These are phyloP conservation scores for Littorina saxatilis DNA, from an alignment of 1,140 invertebrate genomes.

Conservation along the genomic window DNA sequence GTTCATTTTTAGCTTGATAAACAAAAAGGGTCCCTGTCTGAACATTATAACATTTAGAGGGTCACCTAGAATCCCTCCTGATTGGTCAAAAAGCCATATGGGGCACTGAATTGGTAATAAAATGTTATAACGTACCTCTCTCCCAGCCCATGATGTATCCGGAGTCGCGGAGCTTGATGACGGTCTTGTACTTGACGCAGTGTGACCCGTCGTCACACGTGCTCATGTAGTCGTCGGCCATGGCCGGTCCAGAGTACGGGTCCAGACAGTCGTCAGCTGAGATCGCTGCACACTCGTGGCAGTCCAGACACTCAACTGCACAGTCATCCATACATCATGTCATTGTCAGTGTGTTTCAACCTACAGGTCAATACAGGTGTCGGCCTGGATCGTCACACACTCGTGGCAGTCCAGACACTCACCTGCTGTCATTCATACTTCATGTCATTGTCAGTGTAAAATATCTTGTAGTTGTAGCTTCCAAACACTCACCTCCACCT, in stretches of 20 bases:
- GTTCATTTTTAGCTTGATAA: too few relatives aligned
- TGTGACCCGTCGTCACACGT: constrained; percentile 54
- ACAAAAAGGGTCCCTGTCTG: too few relatives aligned
- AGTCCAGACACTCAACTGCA: constrained; percentile 45
- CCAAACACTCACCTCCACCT: too few relatives aligned
- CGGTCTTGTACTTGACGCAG: constrained; percentile 60
- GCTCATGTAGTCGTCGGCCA: constrained; percentile 49
- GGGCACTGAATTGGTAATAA: too few relatives aligned
- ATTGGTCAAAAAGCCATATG: too few relatives aligned
- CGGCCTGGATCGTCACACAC: constrained; percentile 45
- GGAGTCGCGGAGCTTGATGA: constrained; percentile 53
- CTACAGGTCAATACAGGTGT: constrained; percentile 51
- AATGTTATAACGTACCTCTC: constrained; percentile 45
- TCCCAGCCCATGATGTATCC: constrained; percentile 56
- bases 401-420: constrained; percentile 49
- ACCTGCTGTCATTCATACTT: constrained; percentile 37
- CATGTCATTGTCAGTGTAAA: too few relatives aligned
- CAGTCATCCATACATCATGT: neutral
- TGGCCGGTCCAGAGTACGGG: constrained; percentile 33
- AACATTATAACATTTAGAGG: too few relatives aligned
- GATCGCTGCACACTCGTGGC: constrained; percentile 52
- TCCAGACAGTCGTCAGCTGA: constrained; percentile 47
- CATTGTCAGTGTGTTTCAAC: neutral
- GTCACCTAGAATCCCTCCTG: too few relatives aligned
- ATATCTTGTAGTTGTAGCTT: too few relatives aligned